These are phyloP conservation scores for Pyrocephalus nanus DNA, from an alignment of 2,797 vertebrate species.

Conservation along the genomic window DNA sequence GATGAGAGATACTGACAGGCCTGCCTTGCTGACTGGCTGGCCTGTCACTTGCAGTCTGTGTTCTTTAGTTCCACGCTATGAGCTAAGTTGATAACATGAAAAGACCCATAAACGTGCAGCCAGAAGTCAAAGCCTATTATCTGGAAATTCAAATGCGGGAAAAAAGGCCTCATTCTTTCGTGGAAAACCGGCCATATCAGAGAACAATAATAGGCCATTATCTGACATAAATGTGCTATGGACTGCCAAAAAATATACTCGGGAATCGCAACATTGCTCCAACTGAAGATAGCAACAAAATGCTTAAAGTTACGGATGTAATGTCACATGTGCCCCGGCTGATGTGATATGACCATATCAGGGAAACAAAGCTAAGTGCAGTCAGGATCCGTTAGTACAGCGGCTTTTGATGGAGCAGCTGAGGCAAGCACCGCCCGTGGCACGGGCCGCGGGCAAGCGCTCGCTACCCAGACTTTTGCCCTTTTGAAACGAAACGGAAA, in stretches of 20 bases:
- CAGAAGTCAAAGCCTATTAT: conserved; percentile 99
- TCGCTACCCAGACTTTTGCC: conserved; percentile 85
- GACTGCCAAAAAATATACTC: conserved; percentile 86
- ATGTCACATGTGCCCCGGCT: conserved; percentile 89
- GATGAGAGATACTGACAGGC: conserved; percentile 99
- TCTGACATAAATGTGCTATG: conserved; percentile 87
- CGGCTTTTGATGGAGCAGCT: conserved; percentile 91
- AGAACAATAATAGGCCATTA: conserved; percentile 91
- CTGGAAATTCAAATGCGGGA: conserved; percentile 93
- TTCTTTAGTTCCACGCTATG: conserved; percentile 97
- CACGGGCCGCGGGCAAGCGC: conserved; percentile 84
- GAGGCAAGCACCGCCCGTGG: conserved; percentile 90
- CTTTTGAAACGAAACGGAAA: conserved; percentile 89
- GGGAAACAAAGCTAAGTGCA: conserved; percentile 96
- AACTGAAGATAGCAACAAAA: conserved; percentile 86
- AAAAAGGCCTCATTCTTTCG: conserved; percentile 80
- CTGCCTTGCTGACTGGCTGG: conserved; percentile 99
- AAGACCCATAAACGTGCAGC: conserved; percentile 99
- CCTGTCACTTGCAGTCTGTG: conserved; percentile 99
- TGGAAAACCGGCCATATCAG: conserved; percentile 87
- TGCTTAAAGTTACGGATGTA: conserved; percentile 88
- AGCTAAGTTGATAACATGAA: conserved; percentile 99
- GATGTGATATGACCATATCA: conserved; percentile 95
- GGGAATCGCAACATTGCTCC: conserved; percentile 83
- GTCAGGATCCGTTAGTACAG: conserved; percentile 93